Base-by-base conservation (phyloP, 2,797 vertebrate genomes). In the Novumbra hubbsi region DNA sequence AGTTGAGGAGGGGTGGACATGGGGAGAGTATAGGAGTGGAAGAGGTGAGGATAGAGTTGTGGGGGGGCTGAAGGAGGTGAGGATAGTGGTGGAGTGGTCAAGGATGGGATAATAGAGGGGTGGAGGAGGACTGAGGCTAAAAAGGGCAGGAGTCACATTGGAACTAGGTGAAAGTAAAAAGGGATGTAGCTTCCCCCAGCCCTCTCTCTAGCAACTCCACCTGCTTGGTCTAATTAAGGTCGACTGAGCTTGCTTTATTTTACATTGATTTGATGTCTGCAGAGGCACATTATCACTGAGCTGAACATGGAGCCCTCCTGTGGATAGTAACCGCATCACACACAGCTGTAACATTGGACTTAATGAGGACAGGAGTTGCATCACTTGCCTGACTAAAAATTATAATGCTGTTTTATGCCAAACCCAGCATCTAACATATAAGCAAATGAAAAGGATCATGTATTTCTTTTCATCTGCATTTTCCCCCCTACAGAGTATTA, bases 301-400 rank as follows among this genome's bases (percentile, higher is more conserved):
- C 3, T 48, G 15, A 28, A 9, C 27, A 70, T 63, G 69, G 24
- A 80, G 70, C 82, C 81, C 81, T 88, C 91, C 80, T 80, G 88
- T 88, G 86, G 88, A 19, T 57, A 15, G 34, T 50, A 5, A 32
- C 48, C 45, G 72, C 77, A 81, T 72, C 1, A 17, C 76, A 79
- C 2, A 38, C 27, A 38, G 30, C 65, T 68, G n/a, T 24, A 45
- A 68, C 16, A 32, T 32, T 17, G n/a, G 2, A 14, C 27, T 65
- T 2, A 65, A 19, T 32, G 5, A 65, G 15, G 27, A 32, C 15
- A 65, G 15, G 27, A 32, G 15, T 65, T 17, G 17, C 24, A 12
- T 24, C 60, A 30, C 24, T 24, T 28, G 7, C 24, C 60, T 15
- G 28, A 63, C 15, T 27, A 63, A 12, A 63, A 15, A 63, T 14